A percentile compares a stretch with the other conserved stretches of the same genome.
These are phyloP conservation scores for Lepidurus packardi DNA, from an alignment of 1,140 invertebrate genomes.

Conservation along the genomic window DNA sequence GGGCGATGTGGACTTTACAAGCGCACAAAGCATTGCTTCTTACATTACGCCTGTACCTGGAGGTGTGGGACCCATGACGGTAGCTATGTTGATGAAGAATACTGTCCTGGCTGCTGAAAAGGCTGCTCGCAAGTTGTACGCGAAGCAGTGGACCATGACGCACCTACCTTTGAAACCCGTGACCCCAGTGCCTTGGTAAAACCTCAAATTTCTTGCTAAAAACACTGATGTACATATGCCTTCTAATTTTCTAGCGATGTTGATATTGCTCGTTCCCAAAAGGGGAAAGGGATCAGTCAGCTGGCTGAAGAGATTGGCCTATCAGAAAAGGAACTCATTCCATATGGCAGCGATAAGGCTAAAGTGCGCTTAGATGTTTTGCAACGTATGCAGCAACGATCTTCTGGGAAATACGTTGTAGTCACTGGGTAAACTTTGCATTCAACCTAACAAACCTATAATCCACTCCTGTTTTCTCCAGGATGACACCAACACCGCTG, in stretches of 20 bases:
- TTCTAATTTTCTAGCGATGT: slow-evolving; percentile 63
- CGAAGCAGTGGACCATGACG: slow-evolving; percentile 58
- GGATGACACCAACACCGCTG: slow-evolving; percentile 92
- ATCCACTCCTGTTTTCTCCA: slow-evolving; percentile 43
- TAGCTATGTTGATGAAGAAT: slow-evolving; percentile 96
- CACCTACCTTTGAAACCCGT: slow-evolving; percentile 54
- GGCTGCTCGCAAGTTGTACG: slow-evolving; percentile 52
- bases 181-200: slow-evolving; percentile 65
- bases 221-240: not conserved
- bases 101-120: slow-evolving; percentile 76
- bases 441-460: slow-evolving; percentile 28
- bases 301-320: slow-evolving; percentile 84
- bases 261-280: slow-evolving; percentile 76
- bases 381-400: slow-evolving; percentile 61
- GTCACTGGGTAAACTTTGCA: slow-evolving; percentile 71
- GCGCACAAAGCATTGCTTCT: slow-evolving; percentile 69
- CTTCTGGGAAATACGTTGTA: slow-evolving; percentile 87
- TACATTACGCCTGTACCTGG: slow-evolving; percentile 96
- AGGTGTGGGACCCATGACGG: slow-evolving; percentile 97
- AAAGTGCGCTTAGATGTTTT: slow-evolving; percentile 84
- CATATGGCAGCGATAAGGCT: slow-evolving; percentile 90
- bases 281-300: slow-evolving; percentile 72
- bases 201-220: slow-evolving; percentile 28
- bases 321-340: slow-evolving; percentile 68
- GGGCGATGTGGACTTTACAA: slow-evolving; percentile 88